Percentiles rank a stretch among this genome's conserved stretches.
These are phyloP conservation scores for Pimpla rufipes DNA, from an alignment of 2,888 invertebrate species.

Conservation along the genomic window DNA sequence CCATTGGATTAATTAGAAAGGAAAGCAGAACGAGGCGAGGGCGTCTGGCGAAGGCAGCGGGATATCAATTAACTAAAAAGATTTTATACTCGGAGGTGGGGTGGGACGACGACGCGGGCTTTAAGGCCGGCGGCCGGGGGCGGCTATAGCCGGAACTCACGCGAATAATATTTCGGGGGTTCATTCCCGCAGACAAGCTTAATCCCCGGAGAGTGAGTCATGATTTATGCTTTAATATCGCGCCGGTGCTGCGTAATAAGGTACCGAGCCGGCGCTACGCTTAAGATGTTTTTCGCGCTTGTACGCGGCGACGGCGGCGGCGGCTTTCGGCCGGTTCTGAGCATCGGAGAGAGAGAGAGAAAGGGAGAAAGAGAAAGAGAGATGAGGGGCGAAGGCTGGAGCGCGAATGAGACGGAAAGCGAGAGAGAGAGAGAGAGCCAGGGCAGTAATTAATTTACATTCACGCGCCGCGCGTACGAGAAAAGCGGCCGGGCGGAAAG, in stretches of 20 bases:
- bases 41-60: conserved; percentile 38
- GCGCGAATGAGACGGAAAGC: conserved; percentile 29
- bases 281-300: conserved; percentile 81
- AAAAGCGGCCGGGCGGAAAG: conserved; percentile 73
- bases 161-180: conserved; percentile 69
- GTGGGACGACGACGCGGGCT: conserved; percentile 1
- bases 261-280: conserved; percentile 72
- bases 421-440: conserved; percentile 51
- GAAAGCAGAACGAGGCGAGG: conserved; percentile 21
- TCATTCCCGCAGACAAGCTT: conserved; percentile 71
- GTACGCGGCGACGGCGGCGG: too few species aligned
- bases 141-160: conserved; percentile 54
- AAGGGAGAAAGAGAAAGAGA: conserved; percentile 38
- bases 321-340: conserved; percentile 32
- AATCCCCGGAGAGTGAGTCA: conserved; percentile 81
- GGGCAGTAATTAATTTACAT: conserved; percentile 84
- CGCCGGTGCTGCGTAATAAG: conserved; percentile 79
- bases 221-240: conserved; percentile 84
- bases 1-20: conserved; percentile 62
- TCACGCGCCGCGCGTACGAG: conserved; percentile 77
- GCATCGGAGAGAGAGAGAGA: conserved; percentile 21
- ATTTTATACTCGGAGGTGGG: conserved; percentile 49
- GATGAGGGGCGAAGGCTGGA: too few species aligned
- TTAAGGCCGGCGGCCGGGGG: conserved; percentile 13
- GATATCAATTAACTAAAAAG: conserved; percentile 66